Conservation (phyloP, 2,797 vertebrate species). For the Tokudaia muenninki region DNA sequence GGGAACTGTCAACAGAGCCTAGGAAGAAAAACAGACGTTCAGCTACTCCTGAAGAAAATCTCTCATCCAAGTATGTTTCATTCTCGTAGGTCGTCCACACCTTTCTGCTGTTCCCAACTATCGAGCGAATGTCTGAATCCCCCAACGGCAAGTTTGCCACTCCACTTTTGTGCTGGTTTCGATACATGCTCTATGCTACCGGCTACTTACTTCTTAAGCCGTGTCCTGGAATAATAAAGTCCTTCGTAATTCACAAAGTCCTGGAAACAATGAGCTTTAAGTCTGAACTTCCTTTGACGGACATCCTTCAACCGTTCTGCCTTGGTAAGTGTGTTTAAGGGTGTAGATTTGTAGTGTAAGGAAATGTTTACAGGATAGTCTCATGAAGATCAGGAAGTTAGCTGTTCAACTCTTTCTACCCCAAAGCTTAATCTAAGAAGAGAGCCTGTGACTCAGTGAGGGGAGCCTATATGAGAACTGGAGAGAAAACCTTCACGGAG, state of each 20-base stretch:
- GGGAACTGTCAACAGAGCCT: background rate
- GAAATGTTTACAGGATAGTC: slow-evolving; percentile 1
- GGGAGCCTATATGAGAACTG: background rate
- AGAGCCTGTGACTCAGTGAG: background rate
- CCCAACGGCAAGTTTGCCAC: slow-evolving; percentile 95
- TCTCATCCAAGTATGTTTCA: background rate
- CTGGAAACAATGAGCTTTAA: slow-evolving; percentile 86
- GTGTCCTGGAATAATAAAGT: slow-evolving; percentile 91
- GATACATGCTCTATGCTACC: slow-evolving; percentile 92
- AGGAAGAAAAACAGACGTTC: background rate
- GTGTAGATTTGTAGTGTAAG: background rate
- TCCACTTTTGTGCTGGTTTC: slow-evolving; percentile 93
- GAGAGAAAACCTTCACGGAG: background rate
- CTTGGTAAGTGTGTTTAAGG: slow-evolving; percentile 88
- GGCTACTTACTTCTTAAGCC: slow-evolving; percentile 92
- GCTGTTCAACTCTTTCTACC: background rate
- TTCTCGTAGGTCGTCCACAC: slow-evolving; percentile 91
- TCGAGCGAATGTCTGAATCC: slow-evolving; percentile 94
- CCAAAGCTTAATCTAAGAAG: slow-evolving; percentile 16
- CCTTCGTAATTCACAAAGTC: slow-evolving; percentile 86
- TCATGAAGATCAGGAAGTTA: background rate
- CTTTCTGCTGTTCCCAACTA: slow-evolving; percentile 96
- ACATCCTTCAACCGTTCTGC: slow-evolving; percentile 91
- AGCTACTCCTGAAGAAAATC: background rate
- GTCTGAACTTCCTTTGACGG: slow-evolving; percentile 84